Base-by-base conservation (phyloP, 2,888 invertebrate species). In the Graphium colonna region DNA sequence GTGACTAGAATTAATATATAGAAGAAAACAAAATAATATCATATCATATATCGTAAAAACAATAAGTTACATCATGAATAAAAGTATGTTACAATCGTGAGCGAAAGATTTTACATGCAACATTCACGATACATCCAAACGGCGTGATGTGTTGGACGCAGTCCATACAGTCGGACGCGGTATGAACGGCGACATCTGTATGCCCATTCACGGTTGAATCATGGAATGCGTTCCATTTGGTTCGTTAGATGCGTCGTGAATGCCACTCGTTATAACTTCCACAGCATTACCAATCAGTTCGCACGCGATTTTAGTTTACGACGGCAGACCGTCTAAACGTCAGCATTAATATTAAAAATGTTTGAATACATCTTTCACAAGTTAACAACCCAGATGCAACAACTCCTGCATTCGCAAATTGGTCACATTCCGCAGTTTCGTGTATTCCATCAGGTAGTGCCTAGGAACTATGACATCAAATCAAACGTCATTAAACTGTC, bases 1-100 rank as follows among this genome's bases (percentile, higher is more conserved):
- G 78, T 86, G 86, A 86, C 86, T 87, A 87, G 85, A 79, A 75
- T 75, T 77, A 70, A 68, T 55, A 61, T 67, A 67, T 63, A 59
- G 62, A 71, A 65, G 65, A 69, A 67, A 62, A n/a, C n/a, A n/a
- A 65, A 60, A 53, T 43, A 55, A 59, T 52, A 45, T 50, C 10
- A 42, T 55, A 49, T 28, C 41, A 44, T 58, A 40, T 57, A 52
- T 42, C 18, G 43, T 39, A 28, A 50, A 44, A 16, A 41, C 36
- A 12, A 44, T 13, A 42, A 21, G 28, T 16, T 52, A 33, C 52
- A 45, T 55, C 52, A 52, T 55, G 52, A 55, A 57, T 55, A 12
- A 33, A 36, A 41, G 16, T 18, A 45, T 31, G 17, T 48, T 43
- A 28, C 26, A 13, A 13, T 10, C 13, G 42, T 18, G 21, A 40